phyloP scores from a whole-genome alignment of 1,140 invertebrate genomes.

The Drosophila varians region DNA sequence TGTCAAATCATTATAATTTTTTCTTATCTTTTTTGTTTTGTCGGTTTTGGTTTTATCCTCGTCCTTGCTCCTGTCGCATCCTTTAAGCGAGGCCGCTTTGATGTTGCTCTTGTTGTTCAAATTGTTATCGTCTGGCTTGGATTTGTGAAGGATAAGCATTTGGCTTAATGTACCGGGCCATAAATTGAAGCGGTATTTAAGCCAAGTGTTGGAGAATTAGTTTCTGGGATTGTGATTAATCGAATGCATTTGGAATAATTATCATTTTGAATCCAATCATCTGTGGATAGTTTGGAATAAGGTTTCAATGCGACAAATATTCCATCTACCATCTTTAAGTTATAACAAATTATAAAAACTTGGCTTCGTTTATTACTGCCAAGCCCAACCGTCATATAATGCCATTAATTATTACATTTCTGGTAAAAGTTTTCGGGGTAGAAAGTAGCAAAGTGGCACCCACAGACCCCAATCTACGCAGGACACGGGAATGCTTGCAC shows the following conservation, averaged over 20 bases:
- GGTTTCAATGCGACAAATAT: too few relatives aligned
- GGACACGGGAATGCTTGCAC: conserved; percentile 36
- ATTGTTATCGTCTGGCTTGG: conserved; percentile 47
- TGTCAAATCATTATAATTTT: conserved; percentile 82
- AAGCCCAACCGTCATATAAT: conserved; percentile 25
- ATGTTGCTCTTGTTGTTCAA: conserved; percentile 34
- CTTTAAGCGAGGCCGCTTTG: conserved; percentile 19
- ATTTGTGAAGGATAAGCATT: conserved; percentile 35
- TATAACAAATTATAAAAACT: not conserved
- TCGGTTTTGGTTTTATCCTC: conserved; percentile 11
- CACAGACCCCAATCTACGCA: conserved; percentile 21
- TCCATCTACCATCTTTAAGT: too few relatives aligned
- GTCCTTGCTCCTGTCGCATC: not conserved
- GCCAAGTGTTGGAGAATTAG: conserved; percentile 4
- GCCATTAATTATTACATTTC: conserved; percentile 69
- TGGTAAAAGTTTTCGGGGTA: conserved; percentile 59
- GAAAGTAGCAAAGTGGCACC: conserved; percentile 46
- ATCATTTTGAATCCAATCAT: not conserved
- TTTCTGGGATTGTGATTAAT: not conserved
- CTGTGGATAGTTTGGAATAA: too few relatives aligned
- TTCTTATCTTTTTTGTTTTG: conserved; percentile 21
- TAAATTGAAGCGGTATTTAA: conserved; percentile 5
- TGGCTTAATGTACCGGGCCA: not conserved
- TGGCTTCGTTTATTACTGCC: not conserved
- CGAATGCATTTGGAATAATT: not conserved